Conservation (phyloP, 2,113 vertebrate genomes). For the Nipponia nippon region DNA sequence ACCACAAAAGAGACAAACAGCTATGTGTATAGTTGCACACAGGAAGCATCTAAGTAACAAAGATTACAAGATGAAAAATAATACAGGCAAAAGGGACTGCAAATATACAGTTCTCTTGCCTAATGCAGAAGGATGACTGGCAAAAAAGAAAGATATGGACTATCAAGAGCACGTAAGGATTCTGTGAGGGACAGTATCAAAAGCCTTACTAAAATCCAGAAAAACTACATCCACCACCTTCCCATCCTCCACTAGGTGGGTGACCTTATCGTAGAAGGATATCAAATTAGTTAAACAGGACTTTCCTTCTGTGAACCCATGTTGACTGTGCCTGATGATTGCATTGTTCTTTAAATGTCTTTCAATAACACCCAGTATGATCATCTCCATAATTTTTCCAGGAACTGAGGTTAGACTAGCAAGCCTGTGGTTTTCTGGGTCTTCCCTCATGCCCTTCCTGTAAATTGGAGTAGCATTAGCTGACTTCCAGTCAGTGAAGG, state of each 20-base stretch:
- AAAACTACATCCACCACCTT: neutral
- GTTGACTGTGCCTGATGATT: neutral
- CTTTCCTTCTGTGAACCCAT: neutral
- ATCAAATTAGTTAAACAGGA: neutral
- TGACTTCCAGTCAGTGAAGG: neutral
- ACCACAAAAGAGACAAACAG: neutral
- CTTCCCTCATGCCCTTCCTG: neutral
- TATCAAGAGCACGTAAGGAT: neutral
- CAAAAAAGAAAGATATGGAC: neutral
- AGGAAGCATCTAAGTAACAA: neutral
- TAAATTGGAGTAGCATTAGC: neutral
- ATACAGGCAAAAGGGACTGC: neutral
- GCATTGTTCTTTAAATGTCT: neutral
- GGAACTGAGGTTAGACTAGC: neutral
- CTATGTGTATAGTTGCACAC: accelerated
- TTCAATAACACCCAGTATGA: neutral
- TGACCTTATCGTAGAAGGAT: neutral
- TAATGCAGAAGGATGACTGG: neutral
- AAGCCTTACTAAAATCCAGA: neutral
- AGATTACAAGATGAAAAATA: neutral
- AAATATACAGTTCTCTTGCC: neutral
- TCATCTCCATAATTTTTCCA: neutral
- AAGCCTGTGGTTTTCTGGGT: neutral
- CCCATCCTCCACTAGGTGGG: too few relatives aligned
- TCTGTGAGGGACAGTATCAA: neutral